phyloP scores from a whole-genome alignment of 2,113 vertebrate species.

The Heteronetta atricapilla region DNA sequence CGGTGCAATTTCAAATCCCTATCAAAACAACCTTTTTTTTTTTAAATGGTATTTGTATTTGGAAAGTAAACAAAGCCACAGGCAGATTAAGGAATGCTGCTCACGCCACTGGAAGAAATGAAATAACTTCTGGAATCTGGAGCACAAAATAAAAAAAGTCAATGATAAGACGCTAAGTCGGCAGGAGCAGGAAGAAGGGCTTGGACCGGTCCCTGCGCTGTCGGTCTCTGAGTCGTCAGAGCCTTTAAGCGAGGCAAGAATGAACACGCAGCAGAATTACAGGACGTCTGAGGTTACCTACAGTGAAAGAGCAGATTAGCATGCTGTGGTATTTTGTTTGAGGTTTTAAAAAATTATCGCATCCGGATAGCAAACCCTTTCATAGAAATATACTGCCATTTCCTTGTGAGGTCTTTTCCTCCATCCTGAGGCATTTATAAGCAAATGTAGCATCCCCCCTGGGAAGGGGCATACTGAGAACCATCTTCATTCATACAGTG shows the following conservation, averaged over 20 bases:
- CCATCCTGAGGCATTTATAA: background rate
- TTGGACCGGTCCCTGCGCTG: background rate
- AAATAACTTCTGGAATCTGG: background rate
- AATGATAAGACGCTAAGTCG: fast-evolving
- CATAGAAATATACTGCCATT: background rate
- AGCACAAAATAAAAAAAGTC: background rate
- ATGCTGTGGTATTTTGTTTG: conserved; percentile 50
- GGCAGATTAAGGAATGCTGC: background rate
- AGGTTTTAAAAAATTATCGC: conserved; percentile 9
- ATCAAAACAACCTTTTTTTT: background rate
- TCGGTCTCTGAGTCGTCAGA: background rate
- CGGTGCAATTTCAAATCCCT: background rate
- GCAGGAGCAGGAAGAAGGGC: background rate
- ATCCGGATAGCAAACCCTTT: background rate
- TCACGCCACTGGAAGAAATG: background rate
- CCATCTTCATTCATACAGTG: background rate
- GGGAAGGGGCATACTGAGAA: background rate
- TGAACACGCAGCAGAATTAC: background rate
- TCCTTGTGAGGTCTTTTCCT: background rate
- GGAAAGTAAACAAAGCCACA: background rate
- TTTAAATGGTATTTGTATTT: background rate
- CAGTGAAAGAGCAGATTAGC: conserved; percentile 41
- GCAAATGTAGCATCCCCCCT: background rate
- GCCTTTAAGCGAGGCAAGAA: conserved; percentile 31
- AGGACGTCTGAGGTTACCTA: conserved; percentile 38